Evolutionary conservation across 2,113 vertebrate genomes (phyloP).

Genomic region (Suncus etruscus): DNA sequence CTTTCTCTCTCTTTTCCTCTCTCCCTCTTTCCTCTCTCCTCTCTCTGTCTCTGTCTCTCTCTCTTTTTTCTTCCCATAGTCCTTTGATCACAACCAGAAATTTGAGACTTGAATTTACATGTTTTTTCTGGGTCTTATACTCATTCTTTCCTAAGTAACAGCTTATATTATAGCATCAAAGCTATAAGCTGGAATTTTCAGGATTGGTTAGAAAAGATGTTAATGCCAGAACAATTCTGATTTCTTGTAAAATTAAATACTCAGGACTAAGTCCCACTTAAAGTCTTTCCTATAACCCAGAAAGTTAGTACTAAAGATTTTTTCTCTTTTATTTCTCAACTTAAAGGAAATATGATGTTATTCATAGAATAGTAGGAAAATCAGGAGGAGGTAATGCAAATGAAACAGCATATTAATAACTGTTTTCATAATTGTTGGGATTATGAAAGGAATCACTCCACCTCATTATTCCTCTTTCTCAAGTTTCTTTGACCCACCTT

Average conservation of each 20-base stretch:
- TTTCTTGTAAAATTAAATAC: conserved; percentile 26
- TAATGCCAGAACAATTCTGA: neutral
- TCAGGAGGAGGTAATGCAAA: conserved; percentile 29
- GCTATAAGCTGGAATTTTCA: conserved; percentile 22
- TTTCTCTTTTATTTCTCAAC: neutral
- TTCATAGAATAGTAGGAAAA: neutral
- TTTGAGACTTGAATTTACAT: conserved; percentile 5
- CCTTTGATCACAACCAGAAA: neutral
- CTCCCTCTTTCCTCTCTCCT: no score
- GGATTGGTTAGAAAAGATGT: conserved; percentile 32
- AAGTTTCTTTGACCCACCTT: conserved; percentile 28
- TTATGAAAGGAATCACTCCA: neutral
- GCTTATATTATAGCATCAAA: neutral
- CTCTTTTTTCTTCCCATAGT: neutral
- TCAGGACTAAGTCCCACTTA: neutral
- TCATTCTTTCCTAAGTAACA: neutral
- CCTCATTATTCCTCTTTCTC: neutral
- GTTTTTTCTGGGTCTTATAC: conserved; percentile 19
- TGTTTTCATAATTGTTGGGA: conserved; percentile 42
- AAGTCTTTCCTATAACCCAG: neutral
- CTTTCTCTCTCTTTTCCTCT: no score
- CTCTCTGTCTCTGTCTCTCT: no score
- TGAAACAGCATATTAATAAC: neutral
- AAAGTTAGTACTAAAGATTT: conserved; percentile 42
- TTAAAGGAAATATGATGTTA: conserved; percentile 35